Evolutionary conservation across 2,113 vertebrate species (phyloP), one percentile per base, ranked within the genome.

Genomic region (Onychostruthus taczanowskii): DNA sequence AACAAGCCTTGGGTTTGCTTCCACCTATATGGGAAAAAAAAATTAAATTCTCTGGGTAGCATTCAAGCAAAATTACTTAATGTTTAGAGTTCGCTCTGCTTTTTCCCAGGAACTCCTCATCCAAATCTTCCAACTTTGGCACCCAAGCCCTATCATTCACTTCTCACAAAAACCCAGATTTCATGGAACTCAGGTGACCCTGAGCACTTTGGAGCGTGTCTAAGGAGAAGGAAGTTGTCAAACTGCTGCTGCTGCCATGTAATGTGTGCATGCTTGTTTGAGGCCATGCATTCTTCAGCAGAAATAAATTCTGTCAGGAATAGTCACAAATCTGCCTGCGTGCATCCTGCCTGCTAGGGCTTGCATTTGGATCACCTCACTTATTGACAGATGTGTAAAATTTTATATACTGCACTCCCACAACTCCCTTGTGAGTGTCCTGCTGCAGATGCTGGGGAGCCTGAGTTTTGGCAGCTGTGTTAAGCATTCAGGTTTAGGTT

Each of bases 301-400:
- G 92, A 87, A 94, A 94, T 92, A 95, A 86, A 89, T 88, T 93
- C 69, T 96, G 69, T 81, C 73, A 93, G 76, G 76, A 89, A 37
- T 35, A 78, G 92, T 89, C 94, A 93, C 92, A 94, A 84, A 96
- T 96, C 92, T 88, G 90, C 94, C 96, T 90, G 84, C 3, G 0
- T 95, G 83, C 83, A 87, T 96, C 76, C 90, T 93, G 95, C 83
- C 83, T 96, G 93, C 89, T 92, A 58, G 88, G 47, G 64, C 81
- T 94, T 96, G 95, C 93, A 84, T 96, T 96, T 96, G 95, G 92
- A 95, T 97, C 95, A 92, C 92, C 93, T 96, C 93, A 76, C 88
- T 73, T 96, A 96, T 89, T 96, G 95, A 97, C 96, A 96, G 93
- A 97, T 84, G 93, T 90, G 84, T 96, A 96, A 96, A 96, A 93